A percentile compares a stretch with the other conserved stretches of the same genome.
phyloP scores from a whole-genome alignment of 2,888 invertebrate species.

The Luffia ferchaultella region DNA sequence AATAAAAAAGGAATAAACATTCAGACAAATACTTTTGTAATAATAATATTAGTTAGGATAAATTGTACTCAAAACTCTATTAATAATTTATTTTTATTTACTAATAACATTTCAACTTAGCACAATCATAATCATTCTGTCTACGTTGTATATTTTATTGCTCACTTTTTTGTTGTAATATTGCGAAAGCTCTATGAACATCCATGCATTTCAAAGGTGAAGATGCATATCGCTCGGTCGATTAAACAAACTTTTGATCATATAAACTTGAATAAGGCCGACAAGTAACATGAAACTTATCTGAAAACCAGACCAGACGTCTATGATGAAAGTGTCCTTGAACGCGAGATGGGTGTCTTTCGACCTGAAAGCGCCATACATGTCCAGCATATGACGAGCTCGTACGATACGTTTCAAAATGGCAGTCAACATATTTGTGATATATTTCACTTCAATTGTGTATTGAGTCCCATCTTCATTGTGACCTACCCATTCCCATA shows the following conservation, averaged over 20 bases:
- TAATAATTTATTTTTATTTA: no score
- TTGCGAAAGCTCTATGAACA: no score
- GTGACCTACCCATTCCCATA: slow-evolving; percentile 38
- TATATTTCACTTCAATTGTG: slow-evolving; percentile 52
- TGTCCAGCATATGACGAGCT: slow-evolving; percentile 71
- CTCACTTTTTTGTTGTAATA: no score
- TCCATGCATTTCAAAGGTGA: not conserved
- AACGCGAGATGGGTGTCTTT: slow-evolving; percentile 84
- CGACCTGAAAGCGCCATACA: slow-evolving; percentile 76
- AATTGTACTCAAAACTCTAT: no score
- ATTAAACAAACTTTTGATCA: slow-evolving; percentile 71
- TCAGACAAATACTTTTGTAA: no score
- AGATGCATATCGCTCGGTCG: not conserved
- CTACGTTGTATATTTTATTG: no score
- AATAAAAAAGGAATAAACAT: no score
- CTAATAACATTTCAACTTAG: no score
- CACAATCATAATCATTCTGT: no score
- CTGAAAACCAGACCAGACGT: slow-evolving; percentile 79
- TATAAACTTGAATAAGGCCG: slow-evolving; percentile 77
- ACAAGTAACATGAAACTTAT: slow-evolving; percentile 76
- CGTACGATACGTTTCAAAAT: slow-evolving; percentile 70
- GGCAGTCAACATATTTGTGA: slow-evolving; percentile 70
- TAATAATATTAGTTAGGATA: no score
- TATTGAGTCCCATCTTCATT: slow-evolving; percentile 32
- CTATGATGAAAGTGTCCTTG: slow-evolving; percentile 81